phyloP scores from a whole-genome alignment of 1,140 invertebrate genomes.

The Microplitis mediator region DNA sequence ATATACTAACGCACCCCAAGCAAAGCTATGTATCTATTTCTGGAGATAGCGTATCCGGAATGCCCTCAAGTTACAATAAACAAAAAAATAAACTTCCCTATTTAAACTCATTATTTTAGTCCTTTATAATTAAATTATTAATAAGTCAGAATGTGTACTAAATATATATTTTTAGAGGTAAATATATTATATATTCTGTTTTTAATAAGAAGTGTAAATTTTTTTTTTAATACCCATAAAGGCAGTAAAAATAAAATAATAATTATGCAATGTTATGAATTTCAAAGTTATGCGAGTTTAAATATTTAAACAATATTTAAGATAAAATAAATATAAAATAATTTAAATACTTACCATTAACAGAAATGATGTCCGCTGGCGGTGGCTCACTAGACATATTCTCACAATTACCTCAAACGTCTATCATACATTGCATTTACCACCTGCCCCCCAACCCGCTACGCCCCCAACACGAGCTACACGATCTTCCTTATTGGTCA shows the following conservation, averaged over 20 bases:
- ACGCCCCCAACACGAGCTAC: not conserved
- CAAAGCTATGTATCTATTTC: not conserved
- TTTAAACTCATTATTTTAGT: too few species aligned
- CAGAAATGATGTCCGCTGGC: slow-evolving; percentile 34
- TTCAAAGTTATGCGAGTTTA: too few species aligned
- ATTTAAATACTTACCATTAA: slow-evolving; percentile 37
- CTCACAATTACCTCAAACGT: slow-evolving; percentile 34
- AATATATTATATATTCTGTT: too few species aligned
- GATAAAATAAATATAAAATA: not conserved
- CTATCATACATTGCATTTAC: slow-evolving; percentile 42
- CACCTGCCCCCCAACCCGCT: slow-evolving; percentile 24
- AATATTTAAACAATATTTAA: not conserved
- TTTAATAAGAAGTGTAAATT: too few species aligned
- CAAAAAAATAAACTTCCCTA: slow-evolving; percentile 1
- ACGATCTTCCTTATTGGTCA: slow-evolving; percentile 23
- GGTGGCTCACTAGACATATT: slow-evolving; percentile 49
- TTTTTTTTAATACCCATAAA: too few species aligned
- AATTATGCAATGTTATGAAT: too few species aligned
- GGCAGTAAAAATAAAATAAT: too few species aligned
- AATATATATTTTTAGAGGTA: too few species aligned
- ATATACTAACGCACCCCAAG: not conserved
- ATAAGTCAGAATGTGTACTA: not conserved
- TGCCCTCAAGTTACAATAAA: too few species aligned
- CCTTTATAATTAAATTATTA: too few species aligned
- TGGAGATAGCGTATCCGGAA: not conserved